These are phyloP conservation scores for Caenorhabditis tropicalis DNA, from an alignment of 1,140 invertebrate species.

Conservation along the genomic window DNA sequence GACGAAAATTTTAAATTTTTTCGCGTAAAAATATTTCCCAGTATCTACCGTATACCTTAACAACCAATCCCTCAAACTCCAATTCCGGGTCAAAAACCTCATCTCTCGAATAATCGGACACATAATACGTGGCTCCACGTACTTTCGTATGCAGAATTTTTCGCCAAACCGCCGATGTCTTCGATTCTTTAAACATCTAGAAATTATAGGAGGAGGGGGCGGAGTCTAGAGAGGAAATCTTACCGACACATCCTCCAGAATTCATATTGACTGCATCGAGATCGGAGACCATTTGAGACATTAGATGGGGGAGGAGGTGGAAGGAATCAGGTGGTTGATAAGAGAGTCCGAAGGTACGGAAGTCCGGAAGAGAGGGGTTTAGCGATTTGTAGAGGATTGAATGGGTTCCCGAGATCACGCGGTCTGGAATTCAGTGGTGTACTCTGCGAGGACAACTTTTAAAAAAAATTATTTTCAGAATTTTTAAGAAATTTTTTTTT, in stretches of 20 bases:
- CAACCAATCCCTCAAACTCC: not conserved
- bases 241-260: constrained; percentile 33
- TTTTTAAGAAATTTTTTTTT: too few relatives aligned
- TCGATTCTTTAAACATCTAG: constrained; percentile 15
- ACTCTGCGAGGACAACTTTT: not conserved
- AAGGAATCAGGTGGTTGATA: not conserved
- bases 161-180: not conserved
- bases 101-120: not conserved
- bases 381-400: constrained; percentile 5
- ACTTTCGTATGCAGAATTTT: constrained; percentile 27
- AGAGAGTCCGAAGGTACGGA: not conserved
- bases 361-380: not conserved
- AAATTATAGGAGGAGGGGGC: not conserved
- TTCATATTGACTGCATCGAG: constrained; percentile 6
- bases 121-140: not conserved
- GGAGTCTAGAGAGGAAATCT: not conserved
- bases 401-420: not conserved
- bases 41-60: constrained; percentile 24
- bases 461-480: not conserved
- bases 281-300: not conserved
- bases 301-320: not conserved
- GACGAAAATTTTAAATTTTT: too few relatives aligned
- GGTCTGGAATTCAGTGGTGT: not conserved
- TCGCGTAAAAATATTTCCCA: too few relatives aligned
- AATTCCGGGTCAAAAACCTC: constrained; percentile 15